These are phyloP conservation scores for Theretra japonica DNA, from an alignment of 2,888 invertebrate species.

Conservation along the genomic window DNA sequence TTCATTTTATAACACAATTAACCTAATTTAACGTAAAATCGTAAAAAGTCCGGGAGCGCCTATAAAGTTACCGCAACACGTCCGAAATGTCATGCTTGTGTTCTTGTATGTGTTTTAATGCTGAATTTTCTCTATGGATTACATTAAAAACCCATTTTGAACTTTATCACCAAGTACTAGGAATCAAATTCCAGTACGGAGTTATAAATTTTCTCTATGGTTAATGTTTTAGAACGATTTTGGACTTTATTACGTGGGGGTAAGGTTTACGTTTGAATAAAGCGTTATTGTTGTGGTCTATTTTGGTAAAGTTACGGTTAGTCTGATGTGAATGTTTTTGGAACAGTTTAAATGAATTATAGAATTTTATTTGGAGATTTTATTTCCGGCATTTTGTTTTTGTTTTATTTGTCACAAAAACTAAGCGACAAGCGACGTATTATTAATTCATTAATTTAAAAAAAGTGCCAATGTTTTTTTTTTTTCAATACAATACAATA, in stretches of 20 bases:
- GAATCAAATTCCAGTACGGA: no score
- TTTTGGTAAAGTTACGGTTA: neutral
- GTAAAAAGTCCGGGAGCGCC: constrained; percentile 4
- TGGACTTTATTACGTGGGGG: neutral
- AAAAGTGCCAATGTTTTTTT: no score
- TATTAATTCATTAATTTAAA: no score
- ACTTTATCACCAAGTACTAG: neutral
- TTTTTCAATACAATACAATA: no score
- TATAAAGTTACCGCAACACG: constrained; percentile 6
- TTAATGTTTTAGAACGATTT: neutral
- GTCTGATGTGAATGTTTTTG: neutral
- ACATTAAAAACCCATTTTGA: neutral
- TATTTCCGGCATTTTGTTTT: no score
- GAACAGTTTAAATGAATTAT: neutral
- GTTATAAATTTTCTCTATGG: no score
- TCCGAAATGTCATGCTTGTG: constrained; percentile 11
- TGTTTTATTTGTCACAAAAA: no score
- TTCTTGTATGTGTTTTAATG: neutral
- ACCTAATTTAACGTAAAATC: constrained; percentile 15
- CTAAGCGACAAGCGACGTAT: no score
- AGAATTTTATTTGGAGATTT: neutral
- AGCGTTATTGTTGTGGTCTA: neutral
- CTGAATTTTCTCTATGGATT: neutral
- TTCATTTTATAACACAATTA: constrained; percentile 1
- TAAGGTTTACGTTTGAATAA: neutral